Evolutionary conservation across 2,797 vertebrate species (phyloP), one percentile per base, ranked within the genome.

Genomic region (Simalia tracyae): DNA sequence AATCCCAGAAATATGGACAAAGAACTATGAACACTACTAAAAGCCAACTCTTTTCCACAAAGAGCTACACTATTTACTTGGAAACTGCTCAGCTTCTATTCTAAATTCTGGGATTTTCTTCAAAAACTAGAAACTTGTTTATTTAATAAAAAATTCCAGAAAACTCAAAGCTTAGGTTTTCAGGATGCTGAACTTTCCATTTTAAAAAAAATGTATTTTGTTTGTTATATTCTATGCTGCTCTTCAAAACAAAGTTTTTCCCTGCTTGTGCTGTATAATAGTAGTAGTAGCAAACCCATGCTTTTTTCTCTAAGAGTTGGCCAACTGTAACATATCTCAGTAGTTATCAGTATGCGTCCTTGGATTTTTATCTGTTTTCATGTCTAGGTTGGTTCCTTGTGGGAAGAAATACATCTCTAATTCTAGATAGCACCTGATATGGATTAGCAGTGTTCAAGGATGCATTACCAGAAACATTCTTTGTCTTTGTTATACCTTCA

Each of bases 401-500:
- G 54, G 59, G 91, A 90, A 93, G 28, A 68, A 10, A 57, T 0
- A 0, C 54, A 90, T 66, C 46, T 60, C 92, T 95, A 92, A 89
- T 89, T 59, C 24, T 92, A 76, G 90, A 87, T 93, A 91, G 46
- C 88, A 72, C 88, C 94, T 90, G 22, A 93, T 91, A 66, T 91
- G 36, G 10, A 61, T 60, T 28, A 61, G 31, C 57, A 60, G 26
- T 90, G 1, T 81, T 64, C 66, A 63, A 85, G 66, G 86, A 50
- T 95, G 72, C 93, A 93, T 95, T 92, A 63, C 66, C 92, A 95
- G 91, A 5, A 59, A 90, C 19, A 12, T 90, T 59, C 46, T 56
- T 90, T 88, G 46, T 87, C 93, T 91, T 86, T 90, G 42, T 92
- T 5, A 87, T 84, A 94, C 46, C 31, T 66, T 86, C 87, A 36